Evolutionary conservation across 2,888 invertebrate species (phyloP), one percentile per base, ranked within the genome.

Genomic region (Erebia aethiops): DNA sequence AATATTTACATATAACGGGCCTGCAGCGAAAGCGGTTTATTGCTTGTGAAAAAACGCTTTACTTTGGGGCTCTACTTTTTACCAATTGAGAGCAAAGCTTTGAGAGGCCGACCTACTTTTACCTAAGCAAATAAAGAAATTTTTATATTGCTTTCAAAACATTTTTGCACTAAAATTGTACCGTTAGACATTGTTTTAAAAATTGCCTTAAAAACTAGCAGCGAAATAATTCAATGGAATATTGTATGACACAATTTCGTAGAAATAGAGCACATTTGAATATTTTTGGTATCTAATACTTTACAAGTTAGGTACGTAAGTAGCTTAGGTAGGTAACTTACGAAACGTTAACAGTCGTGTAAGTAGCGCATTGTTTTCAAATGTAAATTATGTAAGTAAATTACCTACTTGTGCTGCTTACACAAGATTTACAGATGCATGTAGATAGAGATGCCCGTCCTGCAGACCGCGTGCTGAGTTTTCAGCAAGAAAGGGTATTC

Each of bases 21-120:
- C 71, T 77, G 51, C 70, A 77, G 81, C 75, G 84, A 86, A 85
- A 86, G 82, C 82, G 81, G 76, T 77, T 72, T 80, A 77, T 77
- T 75, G 74, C 67, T 74, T 74, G 70, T 74, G 78, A 74, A 77
- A 71, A 78, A 77, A 70, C 72, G 82, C 79, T 83, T 86, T 81
- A 87, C 79, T 84, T 88, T 86, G 80, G 86, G 84, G 90, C 67
- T 89, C 90, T 83, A 91, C 87, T 92, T 92, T 92, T 92, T 92
- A 92, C 86, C 81, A 82, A 88, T 88, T 82, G 74, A 79, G 87
- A 80, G 86, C 88, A 86, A 83, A 82, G 78, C 78, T 77, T 82
- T 83, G 80, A 78, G 71, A 77, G 77, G 77, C 78, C 74, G 77
- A 67, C 78, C 73, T 75, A 81, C 81, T 84, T 81, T 84, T 83